Evolutionary conservation across 1,140 invertebrate species (phyloP).

Genomic region (Gonatopus flavifemur): DNA sequence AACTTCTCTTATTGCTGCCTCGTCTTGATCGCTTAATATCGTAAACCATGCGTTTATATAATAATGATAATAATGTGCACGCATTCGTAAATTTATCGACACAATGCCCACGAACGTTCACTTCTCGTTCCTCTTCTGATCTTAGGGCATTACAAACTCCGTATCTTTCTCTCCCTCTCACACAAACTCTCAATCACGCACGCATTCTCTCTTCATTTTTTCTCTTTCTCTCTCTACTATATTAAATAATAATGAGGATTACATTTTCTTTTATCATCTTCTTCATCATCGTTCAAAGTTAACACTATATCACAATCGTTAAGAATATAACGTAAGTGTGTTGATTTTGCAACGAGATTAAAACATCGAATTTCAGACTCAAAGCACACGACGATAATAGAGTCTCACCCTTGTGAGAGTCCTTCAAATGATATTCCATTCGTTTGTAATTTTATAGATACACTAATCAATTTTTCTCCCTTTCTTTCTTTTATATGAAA

Average conservation of each 20-base stretch:
- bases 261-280: not conserved
- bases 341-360: too few species aligned
- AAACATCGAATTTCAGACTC: too few species aligned
- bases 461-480: too few species aligned
- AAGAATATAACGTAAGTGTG: constrained; percentile 31
- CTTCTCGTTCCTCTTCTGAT: too few species aligned
- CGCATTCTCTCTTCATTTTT: not conserved
- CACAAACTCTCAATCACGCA: constrained; percentile 4
- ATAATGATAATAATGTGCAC: constrained; percentile 16
- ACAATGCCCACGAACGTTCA: too few species aligned
- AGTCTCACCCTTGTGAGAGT: too few species aligned
- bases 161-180: not conserved
- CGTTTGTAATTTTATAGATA: too few species aligned
- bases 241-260: too few species aligned
- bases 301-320: constrained; percentile 47
- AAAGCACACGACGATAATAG: too few species aligned
- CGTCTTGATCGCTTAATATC: constrained; percentile 13
- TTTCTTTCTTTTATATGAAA: too few species aligned
- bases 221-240: not conserved
- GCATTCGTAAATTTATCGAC: constrained; percentile 18
- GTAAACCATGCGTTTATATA: constrained; percentile 18
- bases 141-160: too few species aligned
- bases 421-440: too few species aligned
- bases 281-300: constrained; percentile 16
- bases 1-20: constrained; percentile 14